Base-by-base conservation (phyloP, 2,797 vertebrate species). In the Myotis myotis region DNA sequence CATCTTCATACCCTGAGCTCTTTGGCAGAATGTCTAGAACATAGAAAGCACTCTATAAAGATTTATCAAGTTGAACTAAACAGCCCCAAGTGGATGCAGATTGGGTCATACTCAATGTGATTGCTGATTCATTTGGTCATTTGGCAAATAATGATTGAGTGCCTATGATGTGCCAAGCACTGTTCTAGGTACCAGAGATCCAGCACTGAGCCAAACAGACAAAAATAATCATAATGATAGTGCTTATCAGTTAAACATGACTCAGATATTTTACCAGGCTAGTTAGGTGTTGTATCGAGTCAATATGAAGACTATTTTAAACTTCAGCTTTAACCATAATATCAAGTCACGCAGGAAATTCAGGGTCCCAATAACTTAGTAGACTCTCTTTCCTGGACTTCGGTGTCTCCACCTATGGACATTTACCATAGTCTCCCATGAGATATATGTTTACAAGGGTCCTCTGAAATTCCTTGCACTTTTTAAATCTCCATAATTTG, bases 401-500 rank as follows among this genome's bases (percentile, higher is more conserved):
- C 41, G 5, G 15, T 23, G 36, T 62, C 62, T n/a, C 60, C 30
- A 55, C 10, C 49, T 71, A 66, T n/a, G 12, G 44, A 70, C 2
- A 44, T 0, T 13, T 28, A 4, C 25, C 80, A 10, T 25, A 60
- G 60, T 66, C 76, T 93, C 91, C 51, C 62, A 20, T 66, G 60
- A 89, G 62, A 74, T 57, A 51, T 41, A 36, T 84, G 30, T 84
- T 95, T 92, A 88, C 13, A 49, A 41, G 74, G 47, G 60, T 51
- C 78, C 49, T 90, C 85, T 44, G 85, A 92, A 91, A 94, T 91
- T 95, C 82, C 75, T 87, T 92, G 64, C 85, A 94, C 53, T 89
- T 95, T 94, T 93, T 2, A 95, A 94, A 93, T 78, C 87, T 93
- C 92, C 70, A 80, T 76, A 91, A 96, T 96, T 95, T 89, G 49